Evolutionary conservation across 2,888 invertebrate genomes (phyloP).

Genomic region (Drosophila kuntzei): DNA sequence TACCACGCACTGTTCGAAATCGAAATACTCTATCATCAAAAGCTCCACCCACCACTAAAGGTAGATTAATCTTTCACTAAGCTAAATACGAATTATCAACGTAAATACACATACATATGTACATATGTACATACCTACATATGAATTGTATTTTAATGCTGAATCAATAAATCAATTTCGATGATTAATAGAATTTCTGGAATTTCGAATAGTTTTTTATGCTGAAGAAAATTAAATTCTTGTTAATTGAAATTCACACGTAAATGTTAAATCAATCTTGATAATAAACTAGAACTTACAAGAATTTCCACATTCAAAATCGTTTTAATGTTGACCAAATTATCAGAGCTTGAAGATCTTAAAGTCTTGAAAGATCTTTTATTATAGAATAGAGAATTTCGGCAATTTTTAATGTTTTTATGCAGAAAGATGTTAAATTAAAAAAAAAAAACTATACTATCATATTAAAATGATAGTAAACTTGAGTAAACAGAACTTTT

Average conservation of each 20-base stretch:
- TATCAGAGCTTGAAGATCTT: too few relatives aligned
- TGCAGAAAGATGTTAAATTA: too few relatives aligned
- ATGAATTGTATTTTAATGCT: slow-evolving; percentile 1
- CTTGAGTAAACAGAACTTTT: too few relatives aligned
- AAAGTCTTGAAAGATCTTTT: too few relatives aligned
- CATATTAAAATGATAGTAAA: too few relatives aligned
- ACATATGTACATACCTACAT: background rate
- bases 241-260: background rate
- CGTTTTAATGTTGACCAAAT: too few relatives aligned
- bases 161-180: slow-evolving; percentile 9
- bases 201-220: background rate
- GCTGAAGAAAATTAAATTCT: background rate
- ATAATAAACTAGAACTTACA: too few relatives aligned
- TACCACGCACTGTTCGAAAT: slow-evolving; percentile 64
- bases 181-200: background rate
- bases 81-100: slow-evolving; percentile 3
- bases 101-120: background rate
- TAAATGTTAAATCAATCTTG: background rate
- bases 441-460: too few relatives aligned
- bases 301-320: too few relatives aligned
- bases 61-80: slow-evolving; percentile 21
- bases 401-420: too few relatives aligned
- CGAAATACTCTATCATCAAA: slow-evolving; percentile 27
- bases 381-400: too few relatives aligned
- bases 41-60: slow-evolving; percentile 13